A percentile compares a stretch with the other conserved stretches of the same genome.
phyloP scores from a whole-genome alignment of 2,888 invertebrate genomes.

The Lycocerus yunnanus region DNA sequence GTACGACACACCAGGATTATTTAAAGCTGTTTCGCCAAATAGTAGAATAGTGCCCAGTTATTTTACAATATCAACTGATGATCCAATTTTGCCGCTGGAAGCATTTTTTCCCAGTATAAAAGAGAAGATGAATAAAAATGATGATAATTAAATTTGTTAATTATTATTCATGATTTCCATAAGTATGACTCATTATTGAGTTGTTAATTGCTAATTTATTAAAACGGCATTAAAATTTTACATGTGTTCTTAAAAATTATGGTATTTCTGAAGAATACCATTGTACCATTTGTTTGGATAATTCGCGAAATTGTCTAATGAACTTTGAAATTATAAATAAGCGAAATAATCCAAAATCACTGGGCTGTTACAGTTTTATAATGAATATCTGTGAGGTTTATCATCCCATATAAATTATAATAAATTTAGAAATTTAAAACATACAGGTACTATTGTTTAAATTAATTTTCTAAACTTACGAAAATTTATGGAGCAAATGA shows the following conservation, averaged over 20 bases:
- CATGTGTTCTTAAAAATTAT: neutral
- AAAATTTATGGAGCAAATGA: neutral
- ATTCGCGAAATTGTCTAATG: neutral
- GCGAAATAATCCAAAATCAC: too few species aligned
- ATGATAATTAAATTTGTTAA: neutral
- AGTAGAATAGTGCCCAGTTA: slow-evolving; percentile 70
- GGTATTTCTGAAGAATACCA: neutral
- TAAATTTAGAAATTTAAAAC: too few species aligned
- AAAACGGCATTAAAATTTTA: neutral
- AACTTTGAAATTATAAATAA: neutral
- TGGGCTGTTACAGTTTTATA: neutral
- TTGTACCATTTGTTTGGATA: neutral
- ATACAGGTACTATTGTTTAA: neutral
- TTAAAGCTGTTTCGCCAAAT: slow-evolving; percentile 67
- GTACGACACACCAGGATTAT: slow-evolving; percentile 72
- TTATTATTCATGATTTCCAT: too few species aligned
- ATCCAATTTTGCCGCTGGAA: slow-evolving; percentile 79
- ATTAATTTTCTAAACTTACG: too few species aligned
- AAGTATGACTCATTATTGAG: too few species aligned
- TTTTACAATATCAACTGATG: slow-evolving; percentile 77
- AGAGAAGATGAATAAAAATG: slow-evolving; percentile 30
- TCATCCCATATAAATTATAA: neutral
- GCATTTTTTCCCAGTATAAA: slow-evolving; percentile 78
- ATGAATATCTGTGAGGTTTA: neutral
- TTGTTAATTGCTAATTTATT: neutral